A percentile compares a stretch with the other conserved stretches of the same genome.
Conservation (phyloP, 1,140 invertebrate species). For the Achatina immaculata region DNA sequence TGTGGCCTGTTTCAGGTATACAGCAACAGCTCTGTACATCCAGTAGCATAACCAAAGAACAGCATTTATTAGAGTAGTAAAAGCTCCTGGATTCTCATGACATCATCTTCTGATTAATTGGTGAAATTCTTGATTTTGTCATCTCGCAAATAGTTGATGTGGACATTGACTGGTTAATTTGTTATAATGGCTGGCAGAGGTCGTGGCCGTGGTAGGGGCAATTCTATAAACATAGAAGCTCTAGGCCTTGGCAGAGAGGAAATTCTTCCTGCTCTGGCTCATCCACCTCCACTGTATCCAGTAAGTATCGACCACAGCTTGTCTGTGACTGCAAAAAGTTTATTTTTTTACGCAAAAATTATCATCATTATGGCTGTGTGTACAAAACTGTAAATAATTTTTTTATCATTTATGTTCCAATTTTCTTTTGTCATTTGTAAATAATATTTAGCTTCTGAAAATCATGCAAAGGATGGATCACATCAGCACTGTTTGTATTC, state of each 20-base stretch:
- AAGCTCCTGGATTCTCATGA: no score
- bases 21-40: no score
- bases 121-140: no score
- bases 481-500: no score
- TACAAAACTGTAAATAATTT: neutral
- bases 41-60: no score
- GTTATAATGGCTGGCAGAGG: slow-evolving; percentile 28
- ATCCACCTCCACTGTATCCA: slow-evolving; percentile 35
- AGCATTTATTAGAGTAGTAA: no score
- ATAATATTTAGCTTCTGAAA: neutral
- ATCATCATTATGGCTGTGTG: no score
- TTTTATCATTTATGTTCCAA: neutral
- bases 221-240: slow-evolving; percentile 37
- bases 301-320: slow-evolving; percentile 17
- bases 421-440: neutral
- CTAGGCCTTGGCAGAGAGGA: slow-evolving; percentile 34
- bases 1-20: no score
- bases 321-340: neutral
- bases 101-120: no score
- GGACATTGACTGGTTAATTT: no score
- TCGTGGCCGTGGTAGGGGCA: slow-evolving; percentile 23
- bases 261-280: slow-evolving; percentile 25
- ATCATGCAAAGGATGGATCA: no score
- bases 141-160: no score
- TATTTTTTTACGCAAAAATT: neutral